Percentiles rank a stretch among this genome's conserved stretches.
phyloP scores from a whole-genome alignment of 30 jellyfish, hydroid and myxozoan genomes.

The Phacellophora camtschatica region DNA sequence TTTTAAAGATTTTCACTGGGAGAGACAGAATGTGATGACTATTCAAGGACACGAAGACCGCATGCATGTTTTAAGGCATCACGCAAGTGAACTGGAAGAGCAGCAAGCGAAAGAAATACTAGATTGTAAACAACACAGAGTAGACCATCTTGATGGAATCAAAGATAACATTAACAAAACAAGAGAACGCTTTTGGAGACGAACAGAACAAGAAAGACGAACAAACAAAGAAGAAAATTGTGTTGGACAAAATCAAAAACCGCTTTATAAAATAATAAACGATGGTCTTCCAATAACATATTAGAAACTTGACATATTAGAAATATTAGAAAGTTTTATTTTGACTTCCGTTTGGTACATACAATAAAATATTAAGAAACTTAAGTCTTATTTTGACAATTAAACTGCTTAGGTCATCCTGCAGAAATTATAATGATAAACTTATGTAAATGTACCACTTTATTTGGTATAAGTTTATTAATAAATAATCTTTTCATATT shows the following conservation, averaged over 20 bases:
- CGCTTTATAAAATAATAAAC: slow-evolving; percentile 52
- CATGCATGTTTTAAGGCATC: slow-evolving; percentile 42
- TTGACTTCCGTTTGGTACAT: no score
- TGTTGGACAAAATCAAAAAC: not conserved
- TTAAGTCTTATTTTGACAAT: no score
- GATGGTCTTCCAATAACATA: slow-evolving; percentile 69
- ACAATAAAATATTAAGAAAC: no score
- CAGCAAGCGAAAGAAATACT: slow-evolving; percentile 33
- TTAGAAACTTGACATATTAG: no score
- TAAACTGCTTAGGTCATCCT: no score
- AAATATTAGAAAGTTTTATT: no score
- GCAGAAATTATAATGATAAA: no score
- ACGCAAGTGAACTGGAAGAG: slow-evolving; percentile 15
- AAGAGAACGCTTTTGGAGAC: slow-evolving; percentile 59
- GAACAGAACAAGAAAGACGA: slow-evolving; percentile 48
- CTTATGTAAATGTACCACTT: no score
- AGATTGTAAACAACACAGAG: slow-evolving; percentile 43
- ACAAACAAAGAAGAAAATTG: slow-evolving; percentile 8
- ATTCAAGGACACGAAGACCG: slow-evolving; percentile 53
- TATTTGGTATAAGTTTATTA: no score
- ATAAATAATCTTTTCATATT: no score
- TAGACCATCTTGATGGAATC: slow-evolving; percentile 52
- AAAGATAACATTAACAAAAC: slow-evolving; percentile 43
- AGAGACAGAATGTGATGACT: slow-evolving; percentile 43
- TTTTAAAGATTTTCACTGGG: slow-evolving; percentile 63